Conservation (phyloP, 2,888 invertebrate species). For the Drosophila lutescens region DNA sequence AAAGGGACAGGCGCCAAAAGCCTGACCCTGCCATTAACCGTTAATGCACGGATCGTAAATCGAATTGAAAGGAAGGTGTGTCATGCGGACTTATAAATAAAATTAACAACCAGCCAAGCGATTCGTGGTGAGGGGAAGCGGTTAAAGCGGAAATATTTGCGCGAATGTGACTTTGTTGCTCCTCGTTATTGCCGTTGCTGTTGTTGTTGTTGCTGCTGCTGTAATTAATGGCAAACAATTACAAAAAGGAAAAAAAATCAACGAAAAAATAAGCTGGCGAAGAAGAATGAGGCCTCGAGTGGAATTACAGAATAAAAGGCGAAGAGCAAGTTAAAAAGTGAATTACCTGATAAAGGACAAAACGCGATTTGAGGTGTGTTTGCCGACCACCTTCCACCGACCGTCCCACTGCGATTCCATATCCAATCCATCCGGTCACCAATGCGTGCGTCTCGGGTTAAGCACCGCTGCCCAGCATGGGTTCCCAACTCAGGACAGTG, state of each 20-base stretch:
- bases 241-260: constrained; percentile 58
- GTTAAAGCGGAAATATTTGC: constrained; percentile 74
- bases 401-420: constrained; percentile 16
- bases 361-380: constrained; percentile 78
- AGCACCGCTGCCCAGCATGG: constrained; percentile 69
- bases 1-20: neutral
- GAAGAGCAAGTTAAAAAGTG: constrained; percentile 79
- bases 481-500: constrained; percentile 59
- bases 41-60: constrained; percentile 65
- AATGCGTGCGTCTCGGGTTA: constrained; percentile 59
- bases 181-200: constrained; percentile 22
- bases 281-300: constrained; percentile 29
- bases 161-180: constrained; percentile 31
- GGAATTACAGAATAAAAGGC: constrained; percentile 76
- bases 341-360: constrained; percentile 81
- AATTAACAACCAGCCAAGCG: constrained; percentile 67
- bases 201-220: constrained; percentile 66
- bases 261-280: constrained; percentile 14
- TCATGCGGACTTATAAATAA: constrained; percentile 78
- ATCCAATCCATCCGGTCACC: constrained; percentile 30
- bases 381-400: constrained; percentile 22
- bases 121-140: constrained; percentile 2
- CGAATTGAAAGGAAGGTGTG: constrained; percentile 72
- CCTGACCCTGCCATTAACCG: constrained; percentile 61
- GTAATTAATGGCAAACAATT: constrained; percentile 82